These are phyloP conservation scores for Dioctria rufipes DNA, from an alignment of 2,888 invertebrate genomes.

Conservation along the genomic window DNA sequence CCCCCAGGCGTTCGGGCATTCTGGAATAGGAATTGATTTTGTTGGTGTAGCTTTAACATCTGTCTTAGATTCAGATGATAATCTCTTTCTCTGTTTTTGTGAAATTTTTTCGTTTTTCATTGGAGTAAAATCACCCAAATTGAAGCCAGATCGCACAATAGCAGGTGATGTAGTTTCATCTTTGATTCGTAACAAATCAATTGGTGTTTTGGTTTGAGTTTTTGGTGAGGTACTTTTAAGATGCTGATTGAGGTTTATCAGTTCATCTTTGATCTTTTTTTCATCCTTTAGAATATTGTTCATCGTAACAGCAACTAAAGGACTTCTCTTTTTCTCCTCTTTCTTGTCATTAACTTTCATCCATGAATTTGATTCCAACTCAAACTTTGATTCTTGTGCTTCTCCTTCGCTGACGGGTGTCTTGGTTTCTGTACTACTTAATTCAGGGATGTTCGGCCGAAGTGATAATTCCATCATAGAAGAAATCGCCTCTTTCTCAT, in stretches of 20 bases:
- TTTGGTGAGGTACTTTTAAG: conserved; percentile 19
- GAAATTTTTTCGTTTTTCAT: conserved; percentile 71
- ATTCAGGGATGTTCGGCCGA: conserved; percentile 58
- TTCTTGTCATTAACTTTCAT: conserved; percentile 71
- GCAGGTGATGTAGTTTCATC: not conserved
- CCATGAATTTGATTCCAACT: conserved; percentile 66
- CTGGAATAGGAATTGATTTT: conserved; percentile 62
- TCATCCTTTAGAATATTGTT: conserved; percentile 73
- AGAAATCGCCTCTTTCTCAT: conserved; percentile 68
- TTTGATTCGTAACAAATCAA: not conserved
- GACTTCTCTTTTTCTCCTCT: conserved; percentile 69
- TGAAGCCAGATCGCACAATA: conserved; percentile 63
- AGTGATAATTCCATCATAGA: conserved; percentile 66
- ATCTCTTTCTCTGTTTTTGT: conserved; percentile 75
- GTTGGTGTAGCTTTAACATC: conserved; percentile 52
- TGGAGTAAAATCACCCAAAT: conserved; percentile 66
- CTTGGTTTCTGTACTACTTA: conserved; percentile 51
- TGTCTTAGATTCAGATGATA: conserved; percentile 70
- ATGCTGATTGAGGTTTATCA: conserved; percentile 67
- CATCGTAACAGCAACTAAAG: conserved; percentile 58
- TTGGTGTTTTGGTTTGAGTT: not conserved
- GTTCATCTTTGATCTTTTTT: conserved; percentile 71
- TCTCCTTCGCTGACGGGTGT: conserved; percentile 57
- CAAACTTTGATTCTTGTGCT: conserved; percentile 59
- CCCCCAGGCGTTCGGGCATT: conserved; percentile 66